Evolutionary conservation across 2,797 vertebrate species (phyloP), one percentile per base, ranked within the genome.

Genomic region (Sebastes paucispinis): DNA sequence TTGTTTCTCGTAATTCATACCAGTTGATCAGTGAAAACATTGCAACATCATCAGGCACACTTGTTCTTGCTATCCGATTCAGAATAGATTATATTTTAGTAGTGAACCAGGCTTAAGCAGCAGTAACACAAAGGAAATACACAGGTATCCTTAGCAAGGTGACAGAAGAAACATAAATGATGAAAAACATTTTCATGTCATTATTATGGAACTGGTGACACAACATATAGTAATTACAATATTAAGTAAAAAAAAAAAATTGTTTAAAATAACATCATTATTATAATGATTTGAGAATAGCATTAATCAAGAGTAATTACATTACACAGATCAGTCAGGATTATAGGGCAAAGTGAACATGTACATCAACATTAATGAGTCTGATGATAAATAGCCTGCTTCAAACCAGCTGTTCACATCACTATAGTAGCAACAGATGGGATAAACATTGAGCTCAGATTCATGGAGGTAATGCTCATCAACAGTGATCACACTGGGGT

Each of bases 1-100:
- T 81, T 89, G 73, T 79, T 87, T 86, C 81, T 89, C 78, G 77
- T 91, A 79, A 92, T 90, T 92, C 77, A 82, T 76, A 87, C 80
- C 79, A 85, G 73, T 87, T 91, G 79, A 88, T 89, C 74, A 89
- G 70, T 71, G 62, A 86, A 75, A 86, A 84, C 87, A 87, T 79
- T 89, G 75, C 85, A 93, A 85, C 83, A 89, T 73, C 87, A 86
- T 80, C 75, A 78, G 69, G n/a, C 47, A 81, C 60, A 78, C 47
- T 69, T 73, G 7, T 25, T 54, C 43, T 29, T 22, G 10, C 34
- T 29, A 69, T 29, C 34, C 16, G 14, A 43, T 43, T 43, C 39
- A 43, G 8, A 73, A 47, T 18, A 3, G 4, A 20, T 72, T 50
- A 52, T 3, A 67, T 11, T 5, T 72, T 32, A 34, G 4, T 13